Conservation (phyloP, 35 echinoderm and acorn worm genomes). For the Heliocidaris tuberculata region DNA sequence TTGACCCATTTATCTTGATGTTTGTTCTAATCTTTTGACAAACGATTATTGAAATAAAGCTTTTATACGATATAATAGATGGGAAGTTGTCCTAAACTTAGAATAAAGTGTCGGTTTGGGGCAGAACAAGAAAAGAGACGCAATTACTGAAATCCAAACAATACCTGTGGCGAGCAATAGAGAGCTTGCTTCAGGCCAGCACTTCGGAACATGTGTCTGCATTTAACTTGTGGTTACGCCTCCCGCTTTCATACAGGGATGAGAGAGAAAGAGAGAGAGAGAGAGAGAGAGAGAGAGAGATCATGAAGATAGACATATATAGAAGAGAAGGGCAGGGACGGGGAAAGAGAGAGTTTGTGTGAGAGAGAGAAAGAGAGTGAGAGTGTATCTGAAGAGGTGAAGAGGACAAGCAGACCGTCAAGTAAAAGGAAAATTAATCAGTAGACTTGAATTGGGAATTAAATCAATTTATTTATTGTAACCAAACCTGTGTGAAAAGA, state of each 20-base stretch:
- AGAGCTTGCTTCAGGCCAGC: slow-evolving; percentile 21
- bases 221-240: slow-evolving; percentile 45
- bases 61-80: background rate
- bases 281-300: background rate
- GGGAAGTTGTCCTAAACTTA: background rate
- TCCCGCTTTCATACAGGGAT: background rate
- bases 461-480: too few species aligned
- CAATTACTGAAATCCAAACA: slow-evolving; percentile 45
- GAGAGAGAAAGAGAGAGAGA: background rate
- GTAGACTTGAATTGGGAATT: too few species aligned
- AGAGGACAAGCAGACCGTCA: too few species aligned
- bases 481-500: too few species aligned
- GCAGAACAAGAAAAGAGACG: slow-evolving; percentile 9
- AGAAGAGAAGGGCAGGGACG: background rate
- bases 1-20: background rate
- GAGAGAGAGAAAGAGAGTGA: background rate
- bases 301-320: background rate
- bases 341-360: background rate
- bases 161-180: slow-evolving; percentile 1
- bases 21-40: background rate
- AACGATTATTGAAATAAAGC: background rate
- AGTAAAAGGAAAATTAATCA: too few species aligned
- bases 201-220: slow-evolving; percentile 27
- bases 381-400: too few species aligned
- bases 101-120: slow-evolving; percentile 5